These are phyloP conservation scores for Tricholaema leucomelas DNA, from an alignment of 2,113 vertebrate genomes.

Conservation along the genomic window DNA sequence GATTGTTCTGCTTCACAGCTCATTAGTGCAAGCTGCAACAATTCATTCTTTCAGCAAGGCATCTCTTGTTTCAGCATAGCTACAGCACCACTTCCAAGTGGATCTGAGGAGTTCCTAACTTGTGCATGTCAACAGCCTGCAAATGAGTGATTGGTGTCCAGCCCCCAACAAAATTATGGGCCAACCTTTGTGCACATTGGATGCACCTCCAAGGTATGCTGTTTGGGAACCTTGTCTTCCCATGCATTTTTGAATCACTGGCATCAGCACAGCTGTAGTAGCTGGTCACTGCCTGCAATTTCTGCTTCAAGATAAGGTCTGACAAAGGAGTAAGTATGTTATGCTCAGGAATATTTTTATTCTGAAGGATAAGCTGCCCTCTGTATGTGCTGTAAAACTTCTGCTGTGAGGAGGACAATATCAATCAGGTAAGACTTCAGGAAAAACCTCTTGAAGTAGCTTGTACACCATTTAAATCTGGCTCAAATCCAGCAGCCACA, in stretches of 20 bases:
- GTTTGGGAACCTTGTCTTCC: neutral
- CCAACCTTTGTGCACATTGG: fast-evolving
- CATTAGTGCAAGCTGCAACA: neutral
- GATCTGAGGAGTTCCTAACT: neutral
- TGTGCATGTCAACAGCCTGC: fast-evolving
- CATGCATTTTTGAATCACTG: neutral
- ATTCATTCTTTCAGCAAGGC: neutral
- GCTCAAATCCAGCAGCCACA: neutral
- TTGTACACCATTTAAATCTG: neutral
- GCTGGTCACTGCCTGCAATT: neutral
- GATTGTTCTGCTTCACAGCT: neutral
- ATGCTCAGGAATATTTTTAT: neutral
- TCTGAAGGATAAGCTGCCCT: neutral
- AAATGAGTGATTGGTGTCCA: neutral
- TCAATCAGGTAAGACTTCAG: neutral
- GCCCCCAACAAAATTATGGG: neutral
- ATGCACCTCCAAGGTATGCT: fast-evolving
- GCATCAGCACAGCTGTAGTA: neutral
- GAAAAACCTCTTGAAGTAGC: neutral
- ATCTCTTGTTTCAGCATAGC: neutral
- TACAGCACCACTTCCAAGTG: neutral
- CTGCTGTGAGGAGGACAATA: neutral
- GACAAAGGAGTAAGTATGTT: neutral
- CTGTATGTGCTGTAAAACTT: neutral
- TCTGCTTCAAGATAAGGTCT: neutral